These are phyloP conservation scores for Engraulis encrasicolus DNA, from an alignment of 2,113 vertebrate genomes.

Conservation along the genomic window DNA sequence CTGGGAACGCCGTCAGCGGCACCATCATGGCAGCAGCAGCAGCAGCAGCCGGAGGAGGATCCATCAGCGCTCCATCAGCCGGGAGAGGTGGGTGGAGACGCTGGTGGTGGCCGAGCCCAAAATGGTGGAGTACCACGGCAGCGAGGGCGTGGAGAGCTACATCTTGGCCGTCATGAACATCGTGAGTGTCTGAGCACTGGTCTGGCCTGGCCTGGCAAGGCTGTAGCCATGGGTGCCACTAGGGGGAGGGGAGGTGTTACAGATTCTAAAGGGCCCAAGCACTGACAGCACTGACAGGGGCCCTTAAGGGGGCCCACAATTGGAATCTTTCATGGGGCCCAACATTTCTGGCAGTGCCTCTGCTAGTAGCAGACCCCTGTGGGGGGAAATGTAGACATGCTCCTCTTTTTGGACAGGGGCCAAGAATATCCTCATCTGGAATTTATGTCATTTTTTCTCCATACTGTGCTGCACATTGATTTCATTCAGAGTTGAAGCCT, in stretches of 20 bases:
- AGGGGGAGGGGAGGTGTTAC: too few relatives aligned
- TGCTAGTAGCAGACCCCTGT: too few relatives aligned
- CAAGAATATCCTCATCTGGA: not conserved
- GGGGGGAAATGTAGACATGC: too few relatives aligned
- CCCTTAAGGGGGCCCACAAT: too few relatives aligned
- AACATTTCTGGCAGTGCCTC: too few relatives aligned
- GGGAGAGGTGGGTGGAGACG: slow-evolving; percentile 96
- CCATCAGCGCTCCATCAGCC: slow-evolving; percentile 85
- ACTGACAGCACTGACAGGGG: too few relatives aligned
- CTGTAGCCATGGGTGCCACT: too few relatives aligned
- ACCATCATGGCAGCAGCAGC: too few relatives aligned
- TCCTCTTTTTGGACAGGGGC: not conserved
- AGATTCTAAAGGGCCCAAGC: too few relatives aligned
- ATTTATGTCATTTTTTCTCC: not conserved
- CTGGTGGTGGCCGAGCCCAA: slow-evolving; percentile 94
- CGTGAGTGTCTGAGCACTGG: too few relatives aligned
- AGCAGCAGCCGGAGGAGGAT: slow-evolving; percentile 74
- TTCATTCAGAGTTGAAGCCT: not conserved
- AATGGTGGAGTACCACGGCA: slow-evolving; percentile 93
- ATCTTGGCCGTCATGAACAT: slow-evolving; percentile 97
- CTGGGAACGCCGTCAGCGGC: slow-evolving; percentile 74
- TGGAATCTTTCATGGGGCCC: too few relatives aligned
- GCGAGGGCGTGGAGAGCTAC: slow-evolving; percentile 83
- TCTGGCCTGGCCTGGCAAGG: too few relatives aligned
- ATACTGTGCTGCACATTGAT: not conserved